A percentile compares a stretch with the other conserved stretches of the same genome.
Evolutionary conservation across 2,797 vertebrate genomes (phyloP).

Genomic region (Danio aesculapii): DNA sequence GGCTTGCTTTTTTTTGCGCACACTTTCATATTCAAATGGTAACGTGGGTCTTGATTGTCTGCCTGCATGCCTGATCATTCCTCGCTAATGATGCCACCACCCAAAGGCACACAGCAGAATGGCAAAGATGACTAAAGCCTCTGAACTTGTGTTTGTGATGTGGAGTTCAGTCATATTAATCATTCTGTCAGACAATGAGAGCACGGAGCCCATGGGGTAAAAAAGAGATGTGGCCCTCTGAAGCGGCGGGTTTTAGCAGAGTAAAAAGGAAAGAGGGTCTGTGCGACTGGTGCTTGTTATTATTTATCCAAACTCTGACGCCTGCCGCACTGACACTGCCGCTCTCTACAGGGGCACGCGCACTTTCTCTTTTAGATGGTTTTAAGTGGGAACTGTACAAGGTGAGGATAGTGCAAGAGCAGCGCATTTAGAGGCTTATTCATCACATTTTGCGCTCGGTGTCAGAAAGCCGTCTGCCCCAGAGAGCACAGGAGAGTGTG

Average conservation of each 20-base stretch:
- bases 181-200: slow-evolving; percentile 84
- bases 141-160: slow-evolving; percentile 82
- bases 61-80: slow-evolving; percentile 38
- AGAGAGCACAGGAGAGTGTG: not conserved
- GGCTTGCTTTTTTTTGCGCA: not conserved
- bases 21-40: slow-evolving; percentile 33
- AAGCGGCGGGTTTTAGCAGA: slow-evolving; percentile 66
- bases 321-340: slow-evolving; percentile 59
- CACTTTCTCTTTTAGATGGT: slow-evolving; percentile 76
- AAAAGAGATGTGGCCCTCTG: slow-evolving; percentile 75
- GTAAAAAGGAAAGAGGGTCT: slow-evolving; percentile 71
- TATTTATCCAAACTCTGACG: slow-evolving; percentile 68
- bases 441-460: slow-evolving; percentile 75
- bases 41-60: slow-evolving; percentile 37
- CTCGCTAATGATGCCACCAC: slow-evolving; percentile 50
- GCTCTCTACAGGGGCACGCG: slow-evolving; percentile 60
- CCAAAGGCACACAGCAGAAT: slow-evolving; percentile 42
- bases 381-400: slow-evolving; percentile 78
- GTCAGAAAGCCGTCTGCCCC: slow-evolving; percentile 69
- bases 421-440: slow-evolving; percentile 79
- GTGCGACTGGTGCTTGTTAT: slow-evolving; percentile 75
- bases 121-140: slow-evolving; percentile 59
- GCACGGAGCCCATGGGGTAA: slow-evolving; percentile 76
- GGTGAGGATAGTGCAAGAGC: slow-evolving; percentile 77
- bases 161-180: slow-evolving; percentile 83